Evolutionary conservation across 1,140 invertebrate genomes (phyloP).

Genomic region (Camponotus vicinus): DNA sequence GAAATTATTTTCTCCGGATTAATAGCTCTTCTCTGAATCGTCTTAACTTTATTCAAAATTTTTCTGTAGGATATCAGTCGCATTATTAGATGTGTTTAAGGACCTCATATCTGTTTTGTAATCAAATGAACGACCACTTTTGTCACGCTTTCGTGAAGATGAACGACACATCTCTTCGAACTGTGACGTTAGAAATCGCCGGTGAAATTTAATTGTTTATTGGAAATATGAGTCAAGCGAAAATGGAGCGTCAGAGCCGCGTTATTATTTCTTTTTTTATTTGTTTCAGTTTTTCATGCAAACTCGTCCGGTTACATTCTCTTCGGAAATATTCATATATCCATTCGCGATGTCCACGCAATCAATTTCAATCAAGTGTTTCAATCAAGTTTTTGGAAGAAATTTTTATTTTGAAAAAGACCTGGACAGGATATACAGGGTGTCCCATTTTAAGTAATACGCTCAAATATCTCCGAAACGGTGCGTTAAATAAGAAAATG

Average conservation of each 20-base stretch:
- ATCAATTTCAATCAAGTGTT: background rate
- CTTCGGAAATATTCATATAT: background rate
- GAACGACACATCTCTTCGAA: slow-evolving; percentile 1
- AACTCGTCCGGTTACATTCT: background rate
- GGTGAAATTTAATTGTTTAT: slow-evolving; percentile 62
- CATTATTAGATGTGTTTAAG: background rate
- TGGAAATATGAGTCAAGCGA: slow-evolving; percentile 35
- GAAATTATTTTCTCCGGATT: background rate
- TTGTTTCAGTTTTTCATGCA: background rate
- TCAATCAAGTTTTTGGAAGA: background rate
- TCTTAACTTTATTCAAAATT: slow-evolving; percentile 1
- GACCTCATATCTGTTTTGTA: background rate
- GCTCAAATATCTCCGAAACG: no score
- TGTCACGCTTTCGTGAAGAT: slow-evolving; percentile 62
- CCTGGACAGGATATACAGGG: background rate
- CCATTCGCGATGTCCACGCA: background rate
- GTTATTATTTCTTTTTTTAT: background rate
- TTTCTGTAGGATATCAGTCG: background rate
- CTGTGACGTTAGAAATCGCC: slow-evolving; percentile 46
- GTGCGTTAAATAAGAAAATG: no score
- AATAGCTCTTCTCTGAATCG: background rate
- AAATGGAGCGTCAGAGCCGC: slow-evolving; percentile 4
- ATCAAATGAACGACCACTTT: slow-evolving; percentile 39
- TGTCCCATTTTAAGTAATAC: no score
- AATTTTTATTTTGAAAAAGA: background rate